Percentiles rank a stretch among this genome's conserved stretches.
Conservation (phyloP, 1,140 invertebrate genomes). For the Macrobrachium rosenbergii region DNA sequence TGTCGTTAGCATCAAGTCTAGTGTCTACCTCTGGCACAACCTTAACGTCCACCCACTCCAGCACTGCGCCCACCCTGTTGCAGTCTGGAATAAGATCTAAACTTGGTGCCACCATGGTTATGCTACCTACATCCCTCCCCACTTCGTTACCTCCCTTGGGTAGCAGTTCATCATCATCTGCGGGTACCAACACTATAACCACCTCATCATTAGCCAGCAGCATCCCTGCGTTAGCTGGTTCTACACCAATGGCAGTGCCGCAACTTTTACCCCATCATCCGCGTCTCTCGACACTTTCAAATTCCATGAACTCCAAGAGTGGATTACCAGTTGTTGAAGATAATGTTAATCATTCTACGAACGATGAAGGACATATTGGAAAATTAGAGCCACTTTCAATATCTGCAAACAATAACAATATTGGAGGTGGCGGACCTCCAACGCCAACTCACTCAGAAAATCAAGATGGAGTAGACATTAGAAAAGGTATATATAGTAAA, state of each 20-base stretch:
- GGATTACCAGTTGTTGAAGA: constrained; percentile 69
- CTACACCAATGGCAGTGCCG: constrained; percentile 50
- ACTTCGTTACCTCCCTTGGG: constrained; percentile 75
- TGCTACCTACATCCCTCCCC: constrained; percentile 47
- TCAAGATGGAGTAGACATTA: constrained; percentile 76
- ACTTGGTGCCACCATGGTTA: constrained; percentile 32
- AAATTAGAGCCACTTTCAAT: constrained; percentile 64
- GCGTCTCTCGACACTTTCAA: constrained; percentile 50
- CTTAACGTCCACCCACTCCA: constrained; percentile 50
- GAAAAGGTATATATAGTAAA: constrained; percentile 71
- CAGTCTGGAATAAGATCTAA: constrained; percentile 54
- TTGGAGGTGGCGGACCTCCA: constrained; percentile 75
- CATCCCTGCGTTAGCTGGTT: constrained; percentile 40
- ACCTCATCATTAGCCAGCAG: constrained; percentile 58
- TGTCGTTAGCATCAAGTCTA: constrained; percentile 68
- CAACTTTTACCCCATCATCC: constrained; percentile 56
- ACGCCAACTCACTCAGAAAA: constrained; percentile 81
- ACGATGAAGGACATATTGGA: constrained; percentile 53
- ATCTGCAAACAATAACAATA: constrained; percentile 66
- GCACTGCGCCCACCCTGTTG: constrained; percentile 32
- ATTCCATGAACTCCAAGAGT: constrained; percentile 67
- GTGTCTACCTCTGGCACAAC: constrained; percentile 67
- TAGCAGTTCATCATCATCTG: constrained; percentile 75
- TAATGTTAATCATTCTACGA: constrained; percentile 52
- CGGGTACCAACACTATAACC: constrained; percentile 55